Evolutionary conservation across 1,140 invertebrate species (phyloP), one percentile per base, ranked within the genome.

Genomic region (Araneus ventricosus): DNA sequence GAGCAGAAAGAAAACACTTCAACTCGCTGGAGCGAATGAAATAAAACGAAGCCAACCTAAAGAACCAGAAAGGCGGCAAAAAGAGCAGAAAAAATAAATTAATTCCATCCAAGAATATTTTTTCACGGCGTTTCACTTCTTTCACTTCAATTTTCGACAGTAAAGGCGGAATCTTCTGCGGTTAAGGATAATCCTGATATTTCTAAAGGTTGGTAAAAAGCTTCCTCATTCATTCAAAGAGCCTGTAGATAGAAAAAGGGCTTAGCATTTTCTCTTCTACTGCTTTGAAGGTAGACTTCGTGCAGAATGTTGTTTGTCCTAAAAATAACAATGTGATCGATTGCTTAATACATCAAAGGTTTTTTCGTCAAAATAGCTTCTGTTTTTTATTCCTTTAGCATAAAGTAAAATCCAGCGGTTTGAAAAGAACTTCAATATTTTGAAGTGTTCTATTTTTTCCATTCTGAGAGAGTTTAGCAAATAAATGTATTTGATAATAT

Each of bases 1-100:
- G 4, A 17, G 67, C 67, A 75, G 67, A 75, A 75, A 75, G 67
- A 75, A 75, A 75, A 75, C 24, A 75, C 30, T 75, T 75, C 67
- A 75, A 75, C 67, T 75, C 67, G 67, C 27, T 20, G 3, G 14
- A 75, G 67, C 67, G 34, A 75, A 75, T 30, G 27, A 75, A 75
- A 75, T 75, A 75, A 34, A 75, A 75, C 27, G 27, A 75, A 75
- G 14, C 17, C 6, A 20, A 34, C 10, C 67, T 30, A 75, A 17
- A 30, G 27, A 75, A 30, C 34, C 67, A 75, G 67, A 75, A 37
- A 75, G 67, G 34, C 14, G 22, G 59, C 4, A n/a, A 63, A 22
- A 63, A 20, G 1, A 5, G 30, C 5, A 30, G 30, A 75, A 75
- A 70, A 75, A 75, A 75, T 30, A 75, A 75, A 75, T 75, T 75